Conservation (phyloP, 1,140 invertebrate genomes). For the Brevipalpus yothersi region DNA sequence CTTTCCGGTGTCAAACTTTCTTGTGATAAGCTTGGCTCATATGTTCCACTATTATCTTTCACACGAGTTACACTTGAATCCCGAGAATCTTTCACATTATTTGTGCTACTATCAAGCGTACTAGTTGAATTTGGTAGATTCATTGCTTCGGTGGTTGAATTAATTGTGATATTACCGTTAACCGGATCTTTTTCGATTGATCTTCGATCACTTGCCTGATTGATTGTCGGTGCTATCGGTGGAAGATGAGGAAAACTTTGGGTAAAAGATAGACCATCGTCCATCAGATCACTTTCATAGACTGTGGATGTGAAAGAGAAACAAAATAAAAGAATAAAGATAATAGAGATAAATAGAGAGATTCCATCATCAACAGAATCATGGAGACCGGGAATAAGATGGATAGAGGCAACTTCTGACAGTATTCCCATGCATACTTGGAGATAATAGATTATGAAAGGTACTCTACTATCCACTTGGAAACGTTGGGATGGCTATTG, state of each 20-base stretch:
- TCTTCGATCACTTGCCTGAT: not conserved
- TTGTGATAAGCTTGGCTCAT: slow-evolving; percentile 12
- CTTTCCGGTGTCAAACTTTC: slow-evolving; percentile 12
- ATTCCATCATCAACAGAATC: too few relatives aligned
- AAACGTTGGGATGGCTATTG: too few relatives aligned
- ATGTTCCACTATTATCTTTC: not conserved
- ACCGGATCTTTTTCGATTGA: not conserved
- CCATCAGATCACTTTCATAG: not conserved
- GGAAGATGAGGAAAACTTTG: too few relatives aligned
- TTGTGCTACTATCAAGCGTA: not conserved
- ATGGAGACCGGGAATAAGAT: too few relatives aligned
- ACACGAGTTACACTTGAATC: not conserved
- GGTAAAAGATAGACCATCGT: not conserved
- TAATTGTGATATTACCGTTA: not conserved
- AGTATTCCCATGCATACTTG: too few relatives aligned
- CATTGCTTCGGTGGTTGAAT: not conserved
- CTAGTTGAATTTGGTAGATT: not conserved
- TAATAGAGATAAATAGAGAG: too few relatives aligned
- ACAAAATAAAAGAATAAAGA: too few relatives aligned
- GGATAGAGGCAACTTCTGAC: too few relatives aligned
- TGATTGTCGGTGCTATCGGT: too few relatives aligned
- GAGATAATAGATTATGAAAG: too few relatives aligned
- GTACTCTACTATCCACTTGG: too few relatives aligned
- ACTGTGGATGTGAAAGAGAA: not conserved
- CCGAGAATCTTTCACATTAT: not conserved